A percentile compares a stretch with the other conserved stretches of the same genome.
These are phyloP conservation scores for Drosophila pseudoananassae DNA, from an alignment of 1,140 invertebrate genomes.

Conservation along the genomic window DNA sequence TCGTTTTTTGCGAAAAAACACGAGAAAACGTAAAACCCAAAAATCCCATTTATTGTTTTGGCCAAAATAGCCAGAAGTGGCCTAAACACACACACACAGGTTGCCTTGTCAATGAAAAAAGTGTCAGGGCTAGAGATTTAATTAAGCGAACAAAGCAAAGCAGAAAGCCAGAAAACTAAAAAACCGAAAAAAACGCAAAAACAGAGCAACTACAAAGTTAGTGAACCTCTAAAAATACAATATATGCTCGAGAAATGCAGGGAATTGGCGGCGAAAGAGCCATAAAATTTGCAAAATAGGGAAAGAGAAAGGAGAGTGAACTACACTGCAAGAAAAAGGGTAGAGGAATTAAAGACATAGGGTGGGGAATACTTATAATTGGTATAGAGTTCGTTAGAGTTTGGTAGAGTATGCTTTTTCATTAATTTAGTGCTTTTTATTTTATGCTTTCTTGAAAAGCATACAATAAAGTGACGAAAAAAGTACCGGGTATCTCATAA, in stretches of 20 bases:
- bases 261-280: conserved; percentile 11
- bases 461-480: too few relatives aligned
- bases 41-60: conserved; percentile 74
- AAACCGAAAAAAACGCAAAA: conserved; percentile 27
- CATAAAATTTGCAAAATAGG: conserved; percentile 17
- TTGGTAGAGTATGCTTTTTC: too few relatives aligned
- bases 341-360: neutral
- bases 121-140: conserved; percentile 81
- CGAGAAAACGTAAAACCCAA: conserved; percentile 48
- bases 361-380: neutral
- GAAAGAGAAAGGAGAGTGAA: conserved; percentile 39
- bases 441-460: too few relatives aligned
- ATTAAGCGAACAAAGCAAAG: conserved; percentile 67
- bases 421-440: too few relatives aligned
- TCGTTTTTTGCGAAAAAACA: conserved; percentile 54
- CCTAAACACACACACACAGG: conserved; percentile 16
- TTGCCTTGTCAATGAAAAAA: conserved; percentile 81
- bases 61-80: conserved; percentile 18
- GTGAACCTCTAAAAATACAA: conserved; percentile 59
- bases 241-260: conserved; percentile 32
- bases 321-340: conserved; percentile 7
- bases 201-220: conserved; percentile 36
- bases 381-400: too few relatives aligned
- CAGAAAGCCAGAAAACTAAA: conserved; percentile 31
- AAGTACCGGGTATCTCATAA: too few relatives aligned